Evolutionary conservation across 2,113 vertebrate genomes (phyloP).

Genomic region (Cephalopterus ornatus): DNA sequence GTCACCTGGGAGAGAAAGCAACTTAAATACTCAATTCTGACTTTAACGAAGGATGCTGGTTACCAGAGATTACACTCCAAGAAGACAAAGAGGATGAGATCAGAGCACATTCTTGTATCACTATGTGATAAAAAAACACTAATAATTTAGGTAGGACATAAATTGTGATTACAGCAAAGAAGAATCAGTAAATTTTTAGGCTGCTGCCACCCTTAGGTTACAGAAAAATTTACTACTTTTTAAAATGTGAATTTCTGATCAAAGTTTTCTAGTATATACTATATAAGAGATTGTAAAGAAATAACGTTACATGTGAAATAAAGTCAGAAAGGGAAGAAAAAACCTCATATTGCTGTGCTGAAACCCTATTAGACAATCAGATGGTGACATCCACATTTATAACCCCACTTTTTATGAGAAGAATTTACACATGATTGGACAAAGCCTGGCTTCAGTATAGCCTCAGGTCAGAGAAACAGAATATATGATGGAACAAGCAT

Average conservation of each 20-base stretch:
- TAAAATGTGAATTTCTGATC: background rate
- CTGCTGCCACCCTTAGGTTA: background rate
- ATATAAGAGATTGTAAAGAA: background rate
- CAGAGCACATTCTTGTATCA: background rate
- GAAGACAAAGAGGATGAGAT: background rate
- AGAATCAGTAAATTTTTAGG: background rate
- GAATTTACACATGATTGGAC: background rate
- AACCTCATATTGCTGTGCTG: rapidly evolving
- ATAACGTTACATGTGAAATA: background rate
- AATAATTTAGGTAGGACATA: background rate
- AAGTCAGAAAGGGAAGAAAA: background rate
- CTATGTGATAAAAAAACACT: background rate
- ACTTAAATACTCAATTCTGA: background rate
- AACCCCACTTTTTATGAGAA: background rate
- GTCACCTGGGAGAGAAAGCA: background rate
- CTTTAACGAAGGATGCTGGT: background rate
- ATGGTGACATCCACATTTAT: background rate
- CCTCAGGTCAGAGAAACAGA: background rate
- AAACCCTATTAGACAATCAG: background rate
- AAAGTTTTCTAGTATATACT: background rate
- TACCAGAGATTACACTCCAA: background rate
- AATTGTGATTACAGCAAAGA: background rate
- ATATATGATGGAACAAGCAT: background rate
- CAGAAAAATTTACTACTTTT: background rate
- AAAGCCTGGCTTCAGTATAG: background rate